These are phyloP conservation scores for Emys orbicularis DNA, from an alignment of 2,797 vertebrate species.

Conservation along the genomic window DNA sequence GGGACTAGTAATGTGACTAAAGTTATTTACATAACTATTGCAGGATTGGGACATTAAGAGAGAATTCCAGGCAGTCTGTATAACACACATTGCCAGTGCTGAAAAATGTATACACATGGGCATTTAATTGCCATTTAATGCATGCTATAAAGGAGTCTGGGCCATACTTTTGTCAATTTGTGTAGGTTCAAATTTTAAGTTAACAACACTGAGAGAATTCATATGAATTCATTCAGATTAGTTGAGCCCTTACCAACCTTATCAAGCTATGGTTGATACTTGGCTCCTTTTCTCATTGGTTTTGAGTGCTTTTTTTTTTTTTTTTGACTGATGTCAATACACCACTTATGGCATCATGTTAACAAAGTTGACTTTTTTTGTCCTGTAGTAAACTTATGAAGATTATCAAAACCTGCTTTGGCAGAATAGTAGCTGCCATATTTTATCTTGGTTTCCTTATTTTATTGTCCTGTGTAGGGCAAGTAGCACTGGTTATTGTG, in stretches of 20 bases:
- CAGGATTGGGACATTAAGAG: neutral
- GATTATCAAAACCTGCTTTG: fast-evolving
- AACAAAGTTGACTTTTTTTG: fast-evolving
- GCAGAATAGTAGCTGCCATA: neutral
- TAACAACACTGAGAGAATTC: too few species aligned
- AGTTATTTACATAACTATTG: neutral
- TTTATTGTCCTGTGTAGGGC: fast-evolving
- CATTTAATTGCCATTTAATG: neutral
- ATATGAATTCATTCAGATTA: neutral
- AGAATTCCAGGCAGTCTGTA: fast-evolving
- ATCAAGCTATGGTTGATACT: neutral
- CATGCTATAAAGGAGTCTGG: neutral
- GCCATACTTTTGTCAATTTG: neutral
- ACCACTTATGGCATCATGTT: neutral
- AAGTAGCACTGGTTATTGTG: neutral
- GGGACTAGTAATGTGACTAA: neutral
- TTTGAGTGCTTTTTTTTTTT: neutral
- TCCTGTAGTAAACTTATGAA: neutral
- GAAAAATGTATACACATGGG: fast-evolving
- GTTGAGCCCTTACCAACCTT: fast-evolving
- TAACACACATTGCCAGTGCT: neutral
- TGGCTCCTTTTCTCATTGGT: fast-evolving
- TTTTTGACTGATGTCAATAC: neutral
- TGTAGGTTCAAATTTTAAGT: neutral
- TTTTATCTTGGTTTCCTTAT: neutral